Percentiles rank a stretch among this genome's conserved stretches.
Conservation (phyloP, 2,888 invertebrate genomes). For the Nephrotoma flavescens region DNA sequence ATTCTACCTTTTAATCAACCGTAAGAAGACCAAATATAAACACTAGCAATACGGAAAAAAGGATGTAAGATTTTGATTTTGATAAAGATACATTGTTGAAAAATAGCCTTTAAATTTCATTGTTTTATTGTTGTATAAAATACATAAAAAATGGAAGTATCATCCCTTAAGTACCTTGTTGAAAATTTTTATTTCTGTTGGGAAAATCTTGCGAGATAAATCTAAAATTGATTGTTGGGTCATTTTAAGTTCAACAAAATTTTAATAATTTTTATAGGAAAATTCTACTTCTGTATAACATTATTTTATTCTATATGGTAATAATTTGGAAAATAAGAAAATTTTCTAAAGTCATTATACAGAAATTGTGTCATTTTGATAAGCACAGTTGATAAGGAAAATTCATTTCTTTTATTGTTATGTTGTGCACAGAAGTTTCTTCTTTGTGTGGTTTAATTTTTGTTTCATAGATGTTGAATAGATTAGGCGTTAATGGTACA, state of each 20-base stretch:
- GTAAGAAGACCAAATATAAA: neutral
- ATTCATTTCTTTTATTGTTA: neutral
- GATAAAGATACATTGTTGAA: neutral
- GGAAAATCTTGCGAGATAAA: neutral
- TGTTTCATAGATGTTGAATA: neutral
- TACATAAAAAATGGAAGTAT: neutral
- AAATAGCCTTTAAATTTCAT: neutral
- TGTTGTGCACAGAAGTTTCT: neutral
- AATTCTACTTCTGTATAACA: neutral
- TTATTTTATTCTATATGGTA: neutral
- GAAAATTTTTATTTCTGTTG: neutral
- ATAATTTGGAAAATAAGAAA: neutral
- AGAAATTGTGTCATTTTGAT: neutral
- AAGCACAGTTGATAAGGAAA: neutral
- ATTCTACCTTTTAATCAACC: neutral
- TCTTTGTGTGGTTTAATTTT: neutral
- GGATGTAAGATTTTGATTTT: neutral
- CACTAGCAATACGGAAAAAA: neutral
- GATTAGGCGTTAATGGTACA: neutral
- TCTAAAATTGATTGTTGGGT: neutral
- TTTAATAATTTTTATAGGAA: neutral
- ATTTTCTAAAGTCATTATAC: neutral
- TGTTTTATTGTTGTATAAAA: neutral
- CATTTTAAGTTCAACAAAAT: neutral
- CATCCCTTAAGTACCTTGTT: neutral